These are phyloP conservation scores for Calephelis perditalis DNA, from an alignment of 2,888 invertebrate species.

Conservation along the genomic window DNA sequence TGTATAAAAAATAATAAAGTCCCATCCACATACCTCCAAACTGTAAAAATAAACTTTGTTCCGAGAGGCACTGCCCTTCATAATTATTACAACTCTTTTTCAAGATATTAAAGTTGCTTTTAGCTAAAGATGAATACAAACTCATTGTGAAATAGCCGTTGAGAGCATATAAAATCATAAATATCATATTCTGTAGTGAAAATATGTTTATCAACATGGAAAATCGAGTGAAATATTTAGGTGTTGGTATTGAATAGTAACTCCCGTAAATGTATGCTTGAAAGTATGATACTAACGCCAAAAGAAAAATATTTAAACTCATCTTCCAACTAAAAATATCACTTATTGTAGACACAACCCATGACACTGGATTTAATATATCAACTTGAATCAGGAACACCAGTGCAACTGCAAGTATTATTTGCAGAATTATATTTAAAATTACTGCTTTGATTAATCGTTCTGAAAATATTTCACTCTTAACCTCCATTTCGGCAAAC, in stretches of 20 bases:
- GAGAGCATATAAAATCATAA: conserved; percentile 77
- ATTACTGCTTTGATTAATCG: conserved; percentile 79
- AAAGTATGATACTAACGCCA: conserved; percentile 80
- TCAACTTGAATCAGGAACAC: conserved; percentile 80
- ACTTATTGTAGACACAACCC: conserved; percentile 79
- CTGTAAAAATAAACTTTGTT: conserved; percentile 82
- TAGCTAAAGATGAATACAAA: conserved; percentile 82
- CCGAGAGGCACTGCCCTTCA: conserved; percentile 79
- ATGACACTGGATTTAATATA: conserved; percentile 80
- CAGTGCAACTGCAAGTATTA: conserved; percentile 64
- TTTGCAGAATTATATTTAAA: conserved; percentile 79
- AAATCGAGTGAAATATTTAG: conserved; percentile 82
- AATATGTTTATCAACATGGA: conserved; percentile 80
- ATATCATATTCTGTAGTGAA: conserved; percentile 76
- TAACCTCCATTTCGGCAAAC: conserved; percentile 51
- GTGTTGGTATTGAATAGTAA: conserved; percentile 79
- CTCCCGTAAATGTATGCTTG: conserved; percentile 86
- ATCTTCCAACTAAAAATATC: conserved; percentile 81
- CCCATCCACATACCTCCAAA: conserved; percentile 84
- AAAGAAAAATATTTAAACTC: conserved; percentile 81
- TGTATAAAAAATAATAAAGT: conserved; percentile 74
- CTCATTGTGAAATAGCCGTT: conserved; percentile 83
- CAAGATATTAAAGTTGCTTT: conserved; percentile 75
- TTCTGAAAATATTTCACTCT: conserved; percentile 77
- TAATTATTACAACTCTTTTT: conserved; percentile 63